Base-by-base conservation (phyloP, 2,888 invertebrate genomes). In the Cepaea hortensis region DNA sequence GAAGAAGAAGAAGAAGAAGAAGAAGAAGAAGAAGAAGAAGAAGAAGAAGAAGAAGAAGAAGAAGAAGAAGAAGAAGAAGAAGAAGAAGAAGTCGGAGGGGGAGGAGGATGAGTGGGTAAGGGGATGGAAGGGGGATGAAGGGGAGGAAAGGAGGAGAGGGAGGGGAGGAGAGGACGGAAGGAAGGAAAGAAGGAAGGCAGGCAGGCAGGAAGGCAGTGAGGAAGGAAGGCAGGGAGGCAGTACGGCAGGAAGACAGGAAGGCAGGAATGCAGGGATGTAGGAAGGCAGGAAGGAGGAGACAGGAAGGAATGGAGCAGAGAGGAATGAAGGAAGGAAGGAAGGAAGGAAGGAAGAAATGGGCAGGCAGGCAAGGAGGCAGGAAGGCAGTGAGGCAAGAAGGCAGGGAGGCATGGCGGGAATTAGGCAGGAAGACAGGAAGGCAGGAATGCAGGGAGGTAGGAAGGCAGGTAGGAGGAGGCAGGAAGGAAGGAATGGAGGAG, bases 281-380 rank as follows among this genome's bases (percentile, higher is more conserved):
- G 73, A 73, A 73, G 73, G 35, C 4, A 73, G 73, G 35, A 73
- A 35, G 35, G 73, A 23, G 0, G 1, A 35, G 35, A 35, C 35
- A 73, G 73, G 35, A 35, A n/a, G 73, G 35, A 73, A 73, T n/a
- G 35, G 13, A 73, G 73, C 3, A 73, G 73, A 4, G 13, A 11
- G 73, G 73, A 35, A n/a, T 3, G 73, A 23, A 73, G n/a, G 73
- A 35, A 4, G 73, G 73, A 73, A 35, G 73, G 35, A 70, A 68
- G 76, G 62, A 84, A 72, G 55, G 82, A 82, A 20, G 55, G 70
- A 82, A 46, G 48, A 9, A 50, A 82, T 72, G 55, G 20, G 68
- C 18, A 70, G 18, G 35, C 46, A 70, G 70, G 68, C 18, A 70
- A 70, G 68, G 9, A 70, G 70, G 68, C 18, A 84, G 73, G 35